Percentiles rank a stretch among this genome's conserved stretches.
These are phyloP conservation scores for Sinonovacula constricta DNA, from an alignment of 1,140 invertebrate species.

Conservation along the genomic window DNA sequence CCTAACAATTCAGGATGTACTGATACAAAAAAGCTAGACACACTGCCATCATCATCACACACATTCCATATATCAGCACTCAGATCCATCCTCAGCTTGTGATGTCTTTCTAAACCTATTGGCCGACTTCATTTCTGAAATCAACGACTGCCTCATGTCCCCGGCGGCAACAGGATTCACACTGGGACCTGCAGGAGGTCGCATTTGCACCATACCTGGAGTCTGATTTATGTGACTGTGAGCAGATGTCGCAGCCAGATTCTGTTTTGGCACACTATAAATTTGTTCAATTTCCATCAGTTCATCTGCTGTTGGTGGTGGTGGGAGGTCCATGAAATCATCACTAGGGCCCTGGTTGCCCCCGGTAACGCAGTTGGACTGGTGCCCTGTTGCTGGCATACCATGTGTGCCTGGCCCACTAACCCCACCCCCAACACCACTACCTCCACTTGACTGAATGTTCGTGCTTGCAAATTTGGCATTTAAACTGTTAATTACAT, in stretches of 20 bases:
- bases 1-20: too few relatives aligned
- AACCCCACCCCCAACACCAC: too few relatives aligned
- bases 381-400: neutral
- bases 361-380: neutral
- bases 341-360: neutral
- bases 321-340: constrained; percentile 61
- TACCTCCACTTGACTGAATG: constrained; percentile 19
- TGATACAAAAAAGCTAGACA: too few relatives aligned
- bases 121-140: constrained; percentile 50
- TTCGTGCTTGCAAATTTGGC: constrained; percentile 26
- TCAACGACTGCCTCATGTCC: constrained; percentile 42
- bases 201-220: constrained; percentile 26
- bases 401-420: constrained; percentile 9
- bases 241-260: constrained; percentile 26
- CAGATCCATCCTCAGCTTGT: constrained; percentile 12
- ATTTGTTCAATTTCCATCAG: constrained; percentile 63
- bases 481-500: constrained; percentile 49
- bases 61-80: constrained; percentile 51
- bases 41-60: too few relatives aligned
- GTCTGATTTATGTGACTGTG: constrained; percentile 20
- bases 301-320: constrained; percentile 66
- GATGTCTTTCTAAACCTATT: constrained; percentile 42
- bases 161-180: constrained; percentile 28
- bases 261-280: constrained; percentile 56
- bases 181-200: constrained; percentile 8